Percentiles rank a stretch among this genome's conserved stretches.
phyloP scores from a whole-genome alignment of 2,113 vertebrate genomes.

The Podiceps cristatus region DNA sequence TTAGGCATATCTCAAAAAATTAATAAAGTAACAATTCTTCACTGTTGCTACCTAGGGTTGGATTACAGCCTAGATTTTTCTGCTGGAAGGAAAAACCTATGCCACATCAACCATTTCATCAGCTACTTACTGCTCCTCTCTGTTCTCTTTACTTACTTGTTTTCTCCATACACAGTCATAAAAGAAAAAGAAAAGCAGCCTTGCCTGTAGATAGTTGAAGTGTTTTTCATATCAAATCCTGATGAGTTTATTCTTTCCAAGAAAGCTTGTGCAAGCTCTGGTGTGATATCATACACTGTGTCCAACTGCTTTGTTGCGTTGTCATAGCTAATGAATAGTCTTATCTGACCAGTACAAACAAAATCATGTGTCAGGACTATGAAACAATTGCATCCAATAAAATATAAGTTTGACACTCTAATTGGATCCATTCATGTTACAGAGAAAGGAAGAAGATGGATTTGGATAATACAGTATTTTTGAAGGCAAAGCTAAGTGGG shows the following conservation, averaged over 20 bases:
- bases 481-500: background rate
- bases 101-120: background rate
- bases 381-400: background rate
- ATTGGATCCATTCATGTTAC: background rate
- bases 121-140: background rate
- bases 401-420: background rate
- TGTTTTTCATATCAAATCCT: conserved; percentile 81
- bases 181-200: background rate
- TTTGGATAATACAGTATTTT: background rate
- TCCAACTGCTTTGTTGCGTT: conserved; percentile 86
- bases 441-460: background rate
- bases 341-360: conserved; percentile 68
- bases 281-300: conserved; percentile 80
- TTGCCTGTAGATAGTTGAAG: conserved; percentile 82
- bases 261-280: conserved; percentile 76
- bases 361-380: background rate
- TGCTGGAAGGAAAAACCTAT: background rate
- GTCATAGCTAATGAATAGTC: conserved; percentile 84
- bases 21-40: conserved; percentile 2
- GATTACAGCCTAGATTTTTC: conserved; percentile 11
- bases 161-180: background rate
- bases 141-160: background rate
- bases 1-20: conserved; percentile 1
- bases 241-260: conserved; percentile 77
- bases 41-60: conserved; percentile 7